phyloP scores from a whole-genome alignment of 2,888 invertebrate species.

The Polietes domitor region DNA sequence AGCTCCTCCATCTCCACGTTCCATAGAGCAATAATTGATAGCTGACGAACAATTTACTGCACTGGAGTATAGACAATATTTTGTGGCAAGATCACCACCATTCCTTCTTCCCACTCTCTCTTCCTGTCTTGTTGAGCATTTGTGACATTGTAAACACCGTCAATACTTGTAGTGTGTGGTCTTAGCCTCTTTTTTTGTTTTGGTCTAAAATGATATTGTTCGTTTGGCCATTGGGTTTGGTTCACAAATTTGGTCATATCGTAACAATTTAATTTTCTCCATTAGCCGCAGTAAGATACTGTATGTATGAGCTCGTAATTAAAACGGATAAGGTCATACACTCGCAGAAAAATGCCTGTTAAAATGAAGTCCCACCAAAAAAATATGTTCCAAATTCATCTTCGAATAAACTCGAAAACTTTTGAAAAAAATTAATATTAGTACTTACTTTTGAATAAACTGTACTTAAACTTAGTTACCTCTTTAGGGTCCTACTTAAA shows the following conservation, averaged over 20 bases:
- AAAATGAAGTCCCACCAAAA: too few species aligned
- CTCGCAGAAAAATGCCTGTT: too few species aligned
- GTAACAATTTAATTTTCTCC: background rate
- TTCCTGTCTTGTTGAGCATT: background rate
- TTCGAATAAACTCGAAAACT: too few species aligned
- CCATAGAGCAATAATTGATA: constrained; percentile 58
- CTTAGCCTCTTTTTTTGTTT: background rate
- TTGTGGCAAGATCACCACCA: background rate
- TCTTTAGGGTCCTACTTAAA: too few species aligned
- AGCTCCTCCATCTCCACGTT: background rate
- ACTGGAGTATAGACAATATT: background rate
- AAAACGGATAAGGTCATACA: too few species aligned
- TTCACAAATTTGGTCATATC: background rate
- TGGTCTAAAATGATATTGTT: background rate
- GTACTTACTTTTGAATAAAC: too few species aligned
- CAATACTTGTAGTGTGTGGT: background rate
- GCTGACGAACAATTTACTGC: constrained; percentile 49
- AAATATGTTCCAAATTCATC: too few species aligned
- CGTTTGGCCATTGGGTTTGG: background rate
- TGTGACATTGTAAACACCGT: constrained; percentile 49
- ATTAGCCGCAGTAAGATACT: background rate
- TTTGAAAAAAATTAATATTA: too few species aligned
- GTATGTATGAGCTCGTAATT: too few species aligned
- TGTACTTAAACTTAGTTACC: too few species aligned
- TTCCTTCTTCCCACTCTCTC: constrained; percentile 5